Evolutionary conservation across 2,113 vertebrate species (phyloP), one percentile per base, ranked within the genome.

Genomic region (Neopipo cinnamomea): DNA sequence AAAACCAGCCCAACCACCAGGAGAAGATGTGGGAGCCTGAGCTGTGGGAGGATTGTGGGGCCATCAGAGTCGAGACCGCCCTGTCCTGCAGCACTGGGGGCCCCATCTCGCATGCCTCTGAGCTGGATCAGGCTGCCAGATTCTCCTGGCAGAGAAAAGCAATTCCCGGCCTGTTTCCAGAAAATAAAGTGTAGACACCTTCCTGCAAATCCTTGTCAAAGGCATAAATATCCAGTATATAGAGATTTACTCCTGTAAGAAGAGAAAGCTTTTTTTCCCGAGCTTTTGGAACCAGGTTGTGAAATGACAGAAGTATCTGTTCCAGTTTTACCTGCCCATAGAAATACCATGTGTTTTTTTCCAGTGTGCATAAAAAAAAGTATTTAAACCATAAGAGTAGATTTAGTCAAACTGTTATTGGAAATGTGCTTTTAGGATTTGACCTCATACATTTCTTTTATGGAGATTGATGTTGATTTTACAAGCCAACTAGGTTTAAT

Each of bases 11-110:
- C 14, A 23, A 22, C 11, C 2, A 2, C 22, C 6, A 4, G 46
- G 20, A 31, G 2, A 17, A 62, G 37, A 9, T 0, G 0, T 42
- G 37, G 62, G n/a, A 81, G 33, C 5, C 3, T 66, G 35, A 56
- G 31, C 50, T 63, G 10, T n/a, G 4, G 3, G 10, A 63, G 10
- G 37, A 24, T 49, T 79, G 19, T 5, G 3, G 17, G 31, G 33
- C n/a, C 28, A 17, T 42, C 2, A 2, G 33, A 72, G n/a, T n/a
- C 6, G 1, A 9, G 50, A 85, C 35, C 7, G 4, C 14, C 12
- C 31, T 33, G 28, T 76, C 46, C 33, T 3, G 2, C 39, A 42
- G 12, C 3, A 1, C 18, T 0, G 0, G 9, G 42, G 25, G 39
- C 24, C 47, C 25, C 12, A 1, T 42, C 30, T 63, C 6, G 3